Conservation (phyloP, 2,797 vertebrate species). For the Aphelocoma californica region DNA sequence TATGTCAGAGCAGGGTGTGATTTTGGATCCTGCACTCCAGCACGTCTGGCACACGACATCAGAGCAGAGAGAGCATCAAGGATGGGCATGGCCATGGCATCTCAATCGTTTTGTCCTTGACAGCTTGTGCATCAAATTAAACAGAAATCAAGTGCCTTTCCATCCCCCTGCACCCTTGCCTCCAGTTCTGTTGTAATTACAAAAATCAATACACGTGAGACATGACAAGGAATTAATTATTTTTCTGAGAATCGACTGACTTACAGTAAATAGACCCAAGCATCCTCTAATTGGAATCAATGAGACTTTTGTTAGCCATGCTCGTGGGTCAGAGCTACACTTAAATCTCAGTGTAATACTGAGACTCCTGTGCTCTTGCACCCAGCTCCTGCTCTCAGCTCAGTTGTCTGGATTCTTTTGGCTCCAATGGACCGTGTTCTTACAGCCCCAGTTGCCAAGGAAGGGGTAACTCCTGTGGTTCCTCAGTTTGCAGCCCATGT, state of each 20-base stretch:
- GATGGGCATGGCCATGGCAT: not conserved
- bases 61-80: not conserved
- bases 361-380: not conserved
- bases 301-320: not conserved
- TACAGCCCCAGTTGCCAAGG: not conserved
- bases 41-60: not conserved
- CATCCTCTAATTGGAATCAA: not conserved
- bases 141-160: constrained; percentile 7
- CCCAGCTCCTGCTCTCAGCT: not conserved
- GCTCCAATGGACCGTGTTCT: not conserved
- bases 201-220: constrained; percentile 42
- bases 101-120: not conserved
- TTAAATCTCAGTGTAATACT: not conserved
- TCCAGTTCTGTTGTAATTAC: constrained; percentile 40
- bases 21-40: not conserved
- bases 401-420: not conserved
- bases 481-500: not conserved
- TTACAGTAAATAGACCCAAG: constrained; percentile 51
- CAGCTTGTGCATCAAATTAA: constrained; percentile 8
- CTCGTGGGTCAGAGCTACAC: not conserved
- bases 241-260: not conserved
- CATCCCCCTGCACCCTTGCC: not conserved
- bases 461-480: not conserved
- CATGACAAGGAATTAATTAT: constrained; percentile 56
- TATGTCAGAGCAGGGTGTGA: not conserved